Evolutionary conservation across 2,888 invertebrate genomes (phyloP), one percentile per base, ranked within the genome.

Genomic region (Coleophora flavipennella): DNA sequence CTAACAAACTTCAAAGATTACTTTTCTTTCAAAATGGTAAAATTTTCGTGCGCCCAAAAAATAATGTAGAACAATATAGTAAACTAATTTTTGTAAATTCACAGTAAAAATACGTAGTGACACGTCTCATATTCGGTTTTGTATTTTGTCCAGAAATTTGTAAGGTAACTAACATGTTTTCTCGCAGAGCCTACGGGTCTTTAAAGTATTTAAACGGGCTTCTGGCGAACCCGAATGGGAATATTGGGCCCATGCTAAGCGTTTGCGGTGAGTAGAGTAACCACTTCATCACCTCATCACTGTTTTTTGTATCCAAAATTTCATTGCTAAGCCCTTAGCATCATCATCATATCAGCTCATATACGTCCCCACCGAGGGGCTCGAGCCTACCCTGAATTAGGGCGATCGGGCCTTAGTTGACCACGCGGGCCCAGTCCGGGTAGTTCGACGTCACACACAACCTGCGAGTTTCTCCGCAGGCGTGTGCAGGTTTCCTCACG

Each of bases 1-100:
- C 25, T 13, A 36, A 40, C 29, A 11, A 10, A 32, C 25, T 33
- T 38, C 37, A 41, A 3, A 25, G 26, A 32, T 29, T 39, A 38
- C 20, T 40, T 39, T 38, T 35, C 53, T 47, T 38, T 38, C 41
- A 50, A 46, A 45, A 52, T 42, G 39, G 36, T 38, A 45, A 50
- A 52, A 47, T 52, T 51, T 41, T 46, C 45, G 44, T 46, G 46
- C 50, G 35, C 36, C 37, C 35, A 40, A 62, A 69, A 66, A 71
- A 73, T 57, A 65, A 76, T 72, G 66, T 69, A 67, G 62, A 46
- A 44, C 6, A 20, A 29, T 43, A 52, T 20, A 20, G 31, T 43
- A 52, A 53, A 46, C 53, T 41, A 45, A 46, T 4, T 20, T 20
- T 20, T 6, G 20, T 39, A 43, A 46, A 44, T 27, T 27, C 56